Evolutionary conservation across 2,888 invertebrate species (phyloP).

Genomic region (Temnothorax unifasciatus): DNA sequence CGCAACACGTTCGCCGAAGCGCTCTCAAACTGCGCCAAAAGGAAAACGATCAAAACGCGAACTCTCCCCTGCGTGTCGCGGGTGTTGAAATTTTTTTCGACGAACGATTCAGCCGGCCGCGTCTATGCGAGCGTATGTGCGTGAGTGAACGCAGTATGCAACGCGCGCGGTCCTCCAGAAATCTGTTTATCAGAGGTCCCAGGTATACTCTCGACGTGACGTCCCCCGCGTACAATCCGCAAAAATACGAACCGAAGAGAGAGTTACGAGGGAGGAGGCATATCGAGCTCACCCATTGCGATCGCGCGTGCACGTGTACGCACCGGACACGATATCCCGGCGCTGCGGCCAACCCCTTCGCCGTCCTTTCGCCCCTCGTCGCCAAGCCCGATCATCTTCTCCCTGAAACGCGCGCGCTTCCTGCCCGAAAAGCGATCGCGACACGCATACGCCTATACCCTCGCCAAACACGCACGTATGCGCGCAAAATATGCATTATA

Average conservation of each 20-base stretch:
- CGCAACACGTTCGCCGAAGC: background rate
- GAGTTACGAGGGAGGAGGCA: slow-evolving; percentile 57
- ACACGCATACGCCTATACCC: background rate
- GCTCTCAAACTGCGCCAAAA: background rate
- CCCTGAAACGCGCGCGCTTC: slow-evolving; percentile 8
- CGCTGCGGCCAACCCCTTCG: too few relatives aligned
- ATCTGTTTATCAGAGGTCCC: slow-evolving; percentile 58
- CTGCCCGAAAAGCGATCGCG: slow-evolving; percentile 2
- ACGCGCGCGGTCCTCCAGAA: slow-evolving; percentile 47
- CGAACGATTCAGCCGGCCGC: background rate
- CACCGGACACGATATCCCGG: slow-evolving; percentile 53
- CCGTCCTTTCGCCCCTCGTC: background rate
- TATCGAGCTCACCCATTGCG: slow-evolving; percentile 62
- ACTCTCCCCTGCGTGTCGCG: slow-evolving; percentile 29
- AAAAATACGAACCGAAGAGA: slow-evolving; percentile 66
- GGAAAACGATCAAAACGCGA: background rate
- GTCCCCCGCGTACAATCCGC: slow-evolving; percentile 54
- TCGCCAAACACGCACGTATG: slow-evolving; percentile 1
- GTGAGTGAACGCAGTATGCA: slow-evolving; percentile 60
- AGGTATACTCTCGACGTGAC: slow-evolving; percentile 58
- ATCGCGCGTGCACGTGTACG: slow-evolving; percentile 54
- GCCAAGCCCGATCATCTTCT: slow-evolving; percentile 19
- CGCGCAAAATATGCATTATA: background rate
- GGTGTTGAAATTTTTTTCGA: slow-evolving; percentile 34
- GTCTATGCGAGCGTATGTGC: slow-evolving; percentile 23